Base-by-base conservation (phyloP, 2,797 vertebrate genomes). In the Stomatorhinus walkeri region DNA sequence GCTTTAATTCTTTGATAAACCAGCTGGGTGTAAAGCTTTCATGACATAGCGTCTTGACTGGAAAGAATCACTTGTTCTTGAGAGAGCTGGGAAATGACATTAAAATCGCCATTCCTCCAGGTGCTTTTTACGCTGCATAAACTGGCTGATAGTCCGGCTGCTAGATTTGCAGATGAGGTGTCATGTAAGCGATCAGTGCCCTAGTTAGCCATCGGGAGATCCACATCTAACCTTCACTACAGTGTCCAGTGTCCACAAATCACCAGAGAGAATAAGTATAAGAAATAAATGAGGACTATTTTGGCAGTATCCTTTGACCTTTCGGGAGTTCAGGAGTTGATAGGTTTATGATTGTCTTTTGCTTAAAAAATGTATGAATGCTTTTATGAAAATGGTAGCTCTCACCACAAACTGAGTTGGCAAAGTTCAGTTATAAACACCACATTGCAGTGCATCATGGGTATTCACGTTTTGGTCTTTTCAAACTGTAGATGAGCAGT, bases 231-330 rank as follows among this genome's bases (percentile, higher is more conserved):
- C 48, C 12, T 52, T 52, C 24, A 52, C 7, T 46, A 36, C n/a
- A 6, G 19, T 14, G 28, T 49, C 49, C 10, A 4, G 84, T 28
- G 14, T 76, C 49, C 64, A 49, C 64, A 24, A n/a, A 51, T 51
- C 68, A 19, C 40, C n/a, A 9, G 2, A 40, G 85, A 61, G 61
- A 68, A 12, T 28, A 68, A 12, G 24, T 54, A 54, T 54, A 54
- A 54, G 4, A 89, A 89, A 89, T 91, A 90, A 85, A 90, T 90
- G 79, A 88, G 88, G 89, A 88, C 72, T 84, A 88, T 90, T 91
- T 89, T 68, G 85, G 88, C 90, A 90, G 90, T 88, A 5, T 76
- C 28, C 10, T 22, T 12, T 83, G 36, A 46, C 90, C 90, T 88
- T 46, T 24, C 22, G 46, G 49, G 28, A 61, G 83, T 87, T 88